Base-by-base conservation (phyloP, 2,113 vertebrate genomes). In the Mustela lutreola region DNA sequence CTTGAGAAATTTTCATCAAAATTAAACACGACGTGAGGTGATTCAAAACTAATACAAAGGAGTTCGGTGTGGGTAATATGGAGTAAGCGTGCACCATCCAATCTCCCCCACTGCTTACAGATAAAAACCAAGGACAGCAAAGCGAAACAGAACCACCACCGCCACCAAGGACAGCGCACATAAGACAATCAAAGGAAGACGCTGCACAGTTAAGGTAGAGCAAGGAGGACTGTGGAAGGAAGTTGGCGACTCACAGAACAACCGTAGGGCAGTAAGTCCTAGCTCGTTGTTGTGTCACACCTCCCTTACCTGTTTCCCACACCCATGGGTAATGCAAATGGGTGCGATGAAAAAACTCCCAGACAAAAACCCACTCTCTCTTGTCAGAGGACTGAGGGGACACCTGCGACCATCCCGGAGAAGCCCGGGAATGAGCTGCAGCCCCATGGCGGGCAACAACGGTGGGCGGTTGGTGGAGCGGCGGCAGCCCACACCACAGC, bases 201-300 rank as follows among this genome's bases (percentile, higher is more conserved):
- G 26, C 36, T 16, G 14, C 42, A 26, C 60, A 53, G 63, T 31
- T 31, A 19, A 81, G 10, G 16, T 39, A 36, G 45, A 48, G 9
- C 24, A 53, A 48, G 26, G 5, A 21, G 10, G 33, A 60, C 7
- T 53, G 26, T 14, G 19, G 63, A 7, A 50, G 7, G 9, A 80
- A 33, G 4, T 22, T 1, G 31, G 48, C 39, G n/a, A 73, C 33
- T 18, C 33, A 36, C 18, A 26, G 75, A 45, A 67, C 12, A 16
- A 39, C 10, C 24, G 28, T 0, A 4, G 0, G 18, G 36, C 5
- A 33, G 1, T 1, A 4, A 62, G 45, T 14, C 45, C 62, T 45
- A 11, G 2, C 48, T 65, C 24, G 24, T 12, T 39, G 48, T 9
- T 63, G 19, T 31, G 22, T 53, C 24, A 73, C 4, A 11, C 5